Conservation (phyloP, 2,797 vertebrate species). For the Pantherophis vulpinus region DNA sequence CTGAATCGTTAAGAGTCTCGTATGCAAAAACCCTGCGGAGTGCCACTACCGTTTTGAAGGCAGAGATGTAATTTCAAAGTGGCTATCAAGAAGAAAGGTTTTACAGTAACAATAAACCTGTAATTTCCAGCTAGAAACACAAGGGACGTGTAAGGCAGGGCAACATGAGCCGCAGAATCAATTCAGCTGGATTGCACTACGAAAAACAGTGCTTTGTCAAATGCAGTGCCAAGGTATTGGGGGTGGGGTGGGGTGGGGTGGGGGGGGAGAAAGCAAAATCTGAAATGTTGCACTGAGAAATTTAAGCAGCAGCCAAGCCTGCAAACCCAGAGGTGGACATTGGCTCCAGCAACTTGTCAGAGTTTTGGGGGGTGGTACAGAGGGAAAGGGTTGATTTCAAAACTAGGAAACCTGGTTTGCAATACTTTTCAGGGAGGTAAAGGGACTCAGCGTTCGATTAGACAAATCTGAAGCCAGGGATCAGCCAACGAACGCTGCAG, state of each 20-base stretch:
- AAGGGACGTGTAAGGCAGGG: slow-evolving; percentile 14
- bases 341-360: not conserved
- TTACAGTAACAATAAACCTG: slow-evolving; percentile 33
- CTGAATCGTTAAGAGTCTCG: not conserved
- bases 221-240: not conserved
- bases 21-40: not conserved
- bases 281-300: not conserved
- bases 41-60: slow-evolving; percentile 12
- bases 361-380: too few relatives aligned
- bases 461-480: not conserved
- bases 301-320: not conserved
- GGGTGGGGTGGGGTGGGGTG: too few relatives aligned
- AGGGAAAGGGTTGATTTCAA: not conserved
- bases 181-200: slow-evolving; percentile 6
- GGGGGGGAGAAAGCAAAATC: not conserved
- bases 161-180: slow-evolving; percentile 14
- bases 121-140: slow-evolving; percentile 31
- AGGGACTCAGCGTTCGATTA: not conserved
- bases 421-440: not conserved
- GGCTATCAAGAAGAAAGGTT: slow-evolving; percentile 25
- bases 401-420: not conserved
- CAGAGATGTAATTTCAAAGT: slow-evolving; percentile 23
- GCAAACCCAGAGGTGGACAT: not conserved
- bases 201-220: slow-evolving; percentile 18
- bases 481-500: not conserved